These are phyloP conservation scores for Natrix natrix DNA, from an alignment of 2,797 vertebrate species.

Conservation along the genomic window DNA sequence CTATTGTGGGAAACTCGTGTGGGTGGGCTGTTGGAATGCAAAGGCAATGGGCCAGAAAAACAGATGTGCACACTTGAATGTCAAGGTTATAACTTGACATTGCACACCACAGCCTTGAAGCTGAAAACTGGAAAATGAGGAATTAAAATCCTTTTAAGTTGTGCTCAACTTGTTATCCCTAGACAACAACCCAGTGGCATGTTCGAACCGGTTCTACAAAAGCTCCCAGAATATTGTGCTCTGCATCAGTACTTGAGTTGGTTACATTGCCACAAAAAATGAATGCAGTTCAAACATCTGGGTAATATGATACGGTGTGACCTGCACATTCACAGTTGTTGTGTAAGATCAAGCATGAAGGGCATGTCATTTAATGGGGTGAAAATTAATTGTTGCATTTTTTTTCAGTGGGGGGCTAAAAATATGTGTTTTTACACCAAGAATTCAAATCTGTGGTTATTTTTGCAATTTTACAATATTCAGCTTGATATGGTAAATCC, in stretches of 20 bases:
- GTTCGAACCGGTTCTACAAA: background rate
- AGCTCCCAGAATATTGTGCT: background rate
- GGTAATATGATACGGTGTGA: background rate
- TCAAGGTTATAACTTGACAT: background rate
- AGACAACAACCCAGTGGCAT: background rate
- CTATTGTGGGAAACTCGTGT: background rate
- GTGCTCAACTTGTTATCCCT: background rate
- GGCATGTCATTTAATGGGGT: no score
- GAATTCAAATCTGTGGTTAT: no score
- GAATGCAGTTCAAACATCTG: background rate
- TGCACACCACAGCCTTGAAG: background rate
- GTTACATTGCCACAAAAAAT: background rate
- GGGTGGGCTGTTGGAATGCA: background rate
- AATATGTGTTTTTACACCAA: no score
- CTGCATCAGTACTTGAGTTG: background rate
- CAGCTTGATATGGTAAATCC: background rate
- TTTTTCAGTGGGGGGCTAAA: no score
- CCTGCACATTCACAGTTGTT: background rate
- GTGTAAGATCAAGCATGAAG: background rate
- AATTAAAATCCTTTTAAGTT: background rate
- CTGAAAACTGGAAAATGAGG: background rate
- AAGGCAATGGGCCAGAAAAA: background rate
- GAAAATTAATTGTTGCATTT: no score
- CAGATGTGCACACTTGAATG: background rate
- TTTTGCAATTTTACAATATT: no score